A percentile compares a stretch with the other conserved stretches of the same genome.
These are phyloP conservation scores for Bovichtus diacanthus DNA, from an alignment of 2,797 vertebrate genomes.

Conservation along the genomic window DNA sequence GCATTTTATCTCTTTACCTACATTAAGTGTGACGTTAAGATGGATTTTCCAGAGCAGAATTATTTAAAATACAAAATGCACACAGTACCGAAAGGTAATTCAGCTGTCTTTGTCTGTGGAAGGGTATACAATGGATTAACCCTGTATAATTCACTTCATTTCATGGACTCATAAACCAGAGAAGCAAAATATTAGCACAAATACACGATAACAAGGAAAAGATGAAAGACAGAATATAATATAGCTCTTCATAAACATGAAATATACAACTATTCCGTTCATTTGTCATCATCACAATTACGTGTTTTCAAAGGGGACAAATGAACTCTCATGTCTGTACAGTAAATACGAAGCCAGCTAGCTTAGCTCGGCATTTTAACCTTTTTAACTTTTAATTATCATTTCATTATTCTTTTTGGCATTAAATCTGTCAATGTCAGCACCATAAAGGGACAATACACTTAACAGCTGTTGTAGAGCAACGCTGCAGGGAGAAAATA, in stretches of 20 bases:
- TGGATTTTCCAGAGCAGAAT: not conserved
- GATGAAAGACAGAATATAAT: slow-evolving; percentile 9
- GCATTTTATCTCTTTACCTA: not conserved
- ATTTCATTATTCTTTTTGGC: not conserved
- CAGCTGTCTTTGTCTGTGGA: not conserved
- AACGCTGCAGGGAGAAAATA: not conserved
- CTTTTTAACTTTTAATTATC: not conserved
- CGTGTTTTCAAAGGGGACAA: slow-evolving; percentile 6
- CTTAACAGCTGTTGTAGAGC: not conserved
- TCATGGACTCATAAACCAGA: not conserved
- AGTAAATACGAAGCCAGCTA: not conserved
- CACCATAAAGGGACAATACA: not conserved
- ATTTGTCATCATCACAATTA: not conserved
- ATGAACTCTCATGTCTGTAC: not conserved
- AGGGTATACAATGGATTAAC: not conserved
- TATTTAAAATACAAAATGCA: not conserved
- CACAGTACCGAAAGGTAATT: not conserved
- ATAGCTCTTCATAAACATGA: not conserved
- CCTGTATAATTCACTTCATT: not conserved
- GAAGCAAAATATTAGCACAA: slow-evolving; percentile 16
- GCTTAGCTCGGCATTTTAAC: not conserved
- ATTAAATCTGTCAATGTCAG: not conserved
- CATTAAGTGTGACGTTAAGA: slow-evolving; percentile 21
- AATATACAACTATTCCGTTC: not conserved
- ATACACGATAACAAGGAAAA: slow-evolving; percentile 16